phyloP scores from a whole-genome alignment of 2,113 vertebrate species.

The Carassius auratus region DNA sequence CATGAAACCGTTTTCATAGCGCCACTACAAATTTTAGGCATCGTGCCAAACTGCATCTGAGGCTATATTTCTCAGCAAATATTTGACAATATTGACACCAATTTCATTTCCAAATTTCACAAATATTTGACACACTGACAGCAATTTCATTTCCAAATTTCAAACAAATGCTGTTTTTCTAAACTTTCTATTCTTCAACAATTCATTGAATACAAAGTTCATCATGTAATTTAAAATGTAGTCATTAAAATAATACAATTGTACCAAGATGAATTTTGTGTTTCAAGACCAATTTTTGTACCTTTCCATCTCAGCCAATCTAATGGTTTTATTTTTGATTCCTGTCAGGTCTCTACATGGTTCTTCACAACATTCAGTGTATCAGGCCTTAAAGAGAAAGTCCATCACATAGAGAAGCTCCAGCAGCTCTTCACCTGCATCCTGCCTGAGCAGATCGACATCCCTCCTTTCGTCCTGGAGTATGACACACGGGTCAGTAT shows the following conservation, averaged over 20 bases:
- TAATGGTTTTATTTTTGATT: neutral
- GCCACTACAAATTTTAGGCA: too few relatives aligned
- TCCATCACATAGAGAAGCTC: slow-evolving; percentile 92
- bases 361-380: slow-evolving; percentile 97
- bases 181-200: neutral
- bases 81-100: too few relatives aligned
- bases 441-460: slow-evolving; percentile 93
- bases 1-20: too few relatives aligned
- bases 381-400: slow-evolving; percentile 92
- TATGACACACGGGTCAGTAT: slow-evolving; percentile 89
- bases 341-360: slow-evolving; percentile 89
- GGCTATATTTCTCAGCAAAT: too few relatives aligned
- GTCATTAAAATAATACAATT: too few relatives aligned
- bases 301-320: neutral
- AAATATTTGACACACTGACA: too few relatives aligned
- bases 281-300: neutral
- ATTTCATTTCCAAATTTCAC: too few relatives aligned
- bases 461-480: slow-evolving; percentile 95
- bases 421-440: slow-evolving; percentile 94
- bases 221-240: neutral
- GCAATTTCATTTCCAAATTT: too few relatives aligned
- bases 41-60: too few relatives aligned
- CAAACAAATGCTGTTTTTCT: too few relatives aligned
- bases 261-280: neutral
- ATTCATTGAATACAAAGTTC: neutral